phyloP scores from a whole-genome alignment of 2,888 invertebrate species.

The Anorthoa munda region DNA sequence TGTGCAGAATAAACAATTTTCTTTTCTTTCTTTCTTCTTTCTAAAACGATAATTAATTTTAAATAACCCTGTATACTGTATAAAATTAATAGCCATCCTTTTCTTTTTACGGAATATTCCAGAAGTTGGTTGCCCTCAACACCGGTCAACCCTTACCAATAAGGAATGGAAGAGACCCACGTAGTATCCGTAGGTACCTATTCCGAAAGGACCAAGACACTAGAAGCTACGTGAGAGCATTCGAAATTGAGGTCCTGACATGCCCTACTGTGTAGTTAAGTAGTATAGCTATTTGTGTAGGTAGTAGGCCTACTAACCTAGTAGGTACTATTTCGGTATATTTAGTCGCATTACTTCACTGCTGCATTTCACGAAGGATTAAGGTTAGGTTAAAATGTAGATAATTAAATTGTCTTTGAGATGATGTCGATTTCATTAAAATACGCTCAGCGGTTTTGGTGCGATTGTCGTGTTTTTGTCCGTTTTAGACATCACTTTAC shows the following conservation, averaged over 20 bases:
- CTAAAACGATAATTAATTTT: not conserved
- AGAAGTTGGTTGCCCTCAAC: not conserved
- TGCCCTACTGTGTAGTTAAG: not conserved
- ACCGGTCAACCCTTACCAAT: conserved; percentile 14
- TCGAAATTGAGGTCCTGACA: conserved; percentile 31
- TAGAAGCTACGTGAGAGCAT: conserved; percentile 50
- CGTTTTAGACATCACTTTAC: too few species aligned
- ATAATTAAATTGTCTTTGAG: too few species aligned
- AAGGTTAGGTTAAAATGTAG: too few species aligned
- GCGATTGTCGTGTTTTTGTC: too few species aligned
- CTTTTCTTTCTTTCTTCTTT: too few species aligned
- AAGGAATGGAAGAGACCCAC: conserved; percentile 31
- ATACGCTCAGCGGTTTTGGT: too few species aligned
- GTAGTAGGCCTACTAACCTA: too few species aligned
- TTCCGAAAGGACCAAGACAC: conserved; percentile 24
- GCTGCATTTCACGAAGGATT: not conserved
- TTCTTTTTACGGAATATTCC: conserved; percentile 1
- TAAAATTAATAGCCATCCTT: not conserved
- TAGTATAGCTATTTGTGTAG: not conserved
- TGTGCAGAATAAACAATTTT: too few species aligned
- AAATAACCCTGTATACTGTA: not conserved
- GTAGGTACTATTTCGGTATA: not conserved
- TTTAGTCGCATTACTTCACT: not conserved
- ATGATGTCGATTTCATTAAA: too few species aligned
- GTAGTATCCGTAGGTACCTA: conserved; percentile 9